Evolutionary conservation across 2,888 invertebrate genomes (phyloP).

Genomic region (Ecliptopera silaceata): DNA sequence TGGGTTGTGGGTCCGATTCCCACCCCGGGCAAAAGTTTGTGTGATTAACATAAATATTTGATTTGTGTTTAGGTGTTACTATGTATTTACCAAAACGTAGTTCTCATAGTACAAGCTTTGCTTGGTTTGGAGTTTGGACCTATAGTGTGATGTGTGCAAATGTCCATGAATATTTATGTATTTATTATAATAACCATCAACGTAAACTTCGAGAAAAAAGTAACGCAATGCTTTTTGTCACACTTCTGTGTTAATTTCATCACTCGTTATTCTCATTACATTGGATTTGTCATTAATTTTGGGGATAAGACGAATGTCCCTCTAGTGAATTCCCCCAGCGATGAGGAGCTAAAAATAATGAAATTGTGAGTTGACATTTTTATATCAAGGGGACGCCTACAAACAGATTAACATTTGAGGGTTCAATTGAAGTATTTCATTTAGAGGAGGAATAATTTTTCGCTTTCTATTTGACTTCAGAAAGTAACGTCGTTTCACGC

Average conservation of each 20-base stretch:
- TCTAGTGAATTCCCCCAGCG: conserved; percentile 26
- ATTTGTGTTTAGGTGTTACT: no score
- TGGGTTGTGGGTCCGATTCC: no score
- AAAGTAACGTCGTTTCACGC: not conserved
- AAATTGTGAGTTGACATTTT: conserved; percentile 34
- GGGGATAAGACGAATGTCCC: conserved; percentile 25
- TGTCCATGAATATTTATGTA: no score
- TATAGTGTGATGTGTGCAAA: no score
- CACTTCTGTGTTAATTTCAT: conserved; percentile 35
- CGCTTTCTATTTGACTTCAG: not conserved
- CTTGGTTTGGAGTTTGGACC: no score
- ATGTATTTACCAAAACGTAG: no score
- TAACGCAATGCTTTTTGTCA: conserved; percentile 34
- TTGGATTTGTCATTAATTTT: conserved; percentile 30
- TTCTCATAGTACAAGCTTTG: no score
- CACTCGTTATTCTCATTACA: conserved; percentile 19
- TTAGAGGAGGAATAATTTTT: not conserved
- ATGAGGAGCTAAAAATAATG: conserved; percentile 27
- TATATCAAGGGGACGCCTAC: conserved; percentile 25
- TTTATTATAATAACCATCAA: conserved; percentile 36
- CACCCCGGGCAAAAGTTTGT: no score
- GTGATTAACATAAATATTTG: no score
- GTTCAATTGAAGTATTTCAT: not conserved
- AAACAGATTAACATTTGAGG: conserved; percentile 32
- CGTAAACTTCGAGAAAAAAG: conserved; percentile 21